These are phyloP conservation scores for Macaca mulatta DNA, from an alignment of 2,113 vertebrate species.

Conservation along the genomic window DNA sequence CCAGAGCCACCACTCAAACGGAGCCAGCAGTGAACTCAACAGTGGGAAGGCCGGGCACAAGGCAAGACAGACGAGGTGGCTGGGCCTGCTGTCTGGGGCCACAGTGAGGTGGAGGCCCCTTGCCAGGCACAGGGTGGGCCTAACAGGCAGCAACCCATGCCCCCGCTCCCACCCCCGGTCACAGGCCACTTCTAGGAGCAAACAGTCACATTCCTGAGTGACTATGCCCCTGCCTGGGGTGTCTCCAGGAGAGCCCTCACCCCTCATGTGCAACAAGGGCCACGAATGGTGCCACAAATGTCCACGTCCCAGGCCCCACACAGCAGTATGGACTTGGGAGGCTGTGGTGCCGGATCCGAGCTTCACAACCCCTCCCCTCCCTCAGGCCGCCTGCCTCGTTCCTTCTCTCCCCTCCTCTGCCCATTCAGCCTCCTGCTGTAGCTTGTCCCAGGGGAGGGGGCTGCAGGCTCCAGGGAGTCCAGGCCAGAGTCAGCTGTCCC, in stretches of 20 bases:
- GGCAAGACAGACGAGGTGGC: neutral
- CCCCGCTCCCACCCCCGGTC: neutral
- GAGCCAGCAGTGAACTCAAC: neutral
- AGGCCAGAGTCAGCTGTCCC: neutral
- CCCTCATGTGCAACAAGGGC: fast-evolving
- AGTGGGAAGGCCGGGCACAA: neutral
- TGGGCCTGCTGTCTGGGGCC: too few relatives aligned
- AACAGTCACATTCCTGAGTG: neutral
- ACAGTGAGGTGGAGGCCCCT: too few relatives aligned
- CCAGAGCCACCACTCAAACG: neutral
- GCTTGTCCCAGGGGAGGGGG: too few relatives aligned
- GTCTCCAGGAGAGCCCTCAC: neutral
- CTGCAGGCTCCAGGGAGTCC: neutral
- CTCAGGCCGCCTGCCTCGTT: too few relatives aligned
- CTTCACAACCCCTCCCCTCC: neutral
- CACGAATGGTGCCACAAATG: fast-evolving
- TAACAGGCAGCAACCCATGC: neutral
- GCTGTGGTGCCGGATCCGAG: fast-evolving
- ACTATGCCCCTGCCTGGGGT: neutral
- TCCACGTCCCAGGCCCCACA: fast-evolving
- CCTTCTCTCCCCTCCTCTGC: neutral
- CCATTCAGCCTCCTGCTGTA: neutral
- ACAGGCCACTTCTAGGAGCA: neutral
- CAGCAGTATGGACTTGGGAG: neutral
- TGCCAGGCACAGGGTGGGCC: fast-evolving